Base-by-base conservation (phyloP, 2,113 vertebrate genomes). In the Phalacrocorax brasilianus region DNA sequence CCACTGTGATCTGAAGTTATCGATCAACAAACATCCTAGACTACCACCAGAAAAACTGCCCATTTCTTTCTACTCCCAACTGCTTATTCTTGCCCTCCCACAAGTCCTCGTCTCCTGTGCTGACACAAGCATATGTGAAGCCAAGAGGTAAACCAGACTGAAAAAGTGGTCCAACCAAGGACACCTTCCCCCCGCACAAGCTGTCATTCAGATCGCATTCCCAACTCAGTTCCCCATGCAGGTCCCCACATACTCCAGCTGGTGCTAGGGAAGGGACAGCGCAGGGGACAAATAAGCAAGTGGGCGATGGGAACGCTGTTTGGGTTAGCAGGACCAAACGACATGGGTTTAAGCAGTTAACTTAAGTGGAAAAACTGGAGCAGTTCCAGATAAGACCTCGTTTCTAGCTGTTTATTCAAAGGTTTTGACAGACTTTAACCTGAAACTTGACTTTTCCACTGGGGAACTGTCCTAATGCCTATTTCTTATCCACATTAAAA, bases 111-210 rank as follows among this genome's bases (percentile, higher is more conserved):
- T 49, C 70, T 70, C 61, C n/a, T 50, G 18, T 4, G 11, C 15
- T 42, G n/a, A 56, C 14, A 75, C 8, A 52, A 40, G 44, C 23
- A 33, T 5, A 30, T 0, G 0, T 32, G 24, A 88, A 66, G 33
- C 13, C 42, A 79, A 76, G 40, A 88, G 38, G 11, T 19, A 74
- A 92, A 80, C 14, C 14, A 62, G 27, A 32, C 20, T 5, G 8
- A 88, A 85, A n/a, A 49, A 13, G 27, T 4, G 7, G 32, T 61
- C 50, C 14, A 59, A 2, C 14, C 0, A 0, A 62, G 71, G 7
- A 16, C 15, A 21, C 15, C 50, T 47, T 47, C 2, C 17, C 9
- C 26, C 6, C 3, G 11, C 1, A 1, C 40, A 72, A 76, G 44
- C 14, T 38, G 33, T 45, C 53, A 28, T 27, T 49, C 2, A 6